These are phyloP conservation scores for Dermolepida albohirtum DNA, from an alignment of 2,888 invertebrate species.

Conservation along the genomic window DNA sequence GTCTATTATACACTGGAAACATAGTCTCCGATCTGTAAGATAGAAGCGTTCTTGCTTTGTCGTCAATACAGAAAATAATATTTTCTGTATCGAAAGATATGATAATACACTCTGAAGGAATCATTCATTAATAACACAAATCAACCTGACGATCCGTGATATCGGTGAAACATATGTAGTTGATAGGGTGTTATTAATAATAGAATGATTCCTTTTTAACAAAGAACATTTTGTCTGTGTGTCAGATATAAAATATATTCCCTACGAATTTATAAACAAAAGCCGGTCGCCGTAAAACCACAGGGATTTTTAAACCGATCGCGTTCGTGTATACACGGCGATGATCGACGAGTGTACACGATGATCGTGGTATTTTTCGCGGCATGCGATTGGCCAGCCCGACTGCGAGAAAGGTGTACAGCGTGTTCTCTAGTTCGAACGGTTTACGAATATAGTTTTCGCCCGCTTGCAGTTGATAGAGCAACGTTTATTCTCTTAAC, in stretches of 20 bases:
- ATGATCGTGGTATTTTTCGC: conserved; percentile 31
- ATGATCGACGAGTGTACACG: background rate
- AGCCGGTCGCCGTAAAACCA: conserved; percentile 31
- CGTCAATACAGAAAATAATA: too few relatives aligned
- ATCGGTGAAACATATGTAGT: too few relatives aligned
- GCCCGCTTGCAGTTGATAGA: conserved; percentile 19
- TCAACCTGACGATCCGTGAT: too few relatives aligned
- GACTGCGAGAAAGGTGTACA: conserved; percentile 48
- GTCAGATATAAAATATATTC: conserved; percentile 27
- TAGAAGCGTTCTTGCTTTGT: too few relatives aligned
- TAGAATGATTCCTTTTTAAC: too few relatives aligned
- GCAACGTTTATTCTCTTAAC: background rate
- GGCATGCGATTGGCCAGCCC: conserved; percentile 45
- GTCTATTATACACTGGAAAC: too few relatives aligned
- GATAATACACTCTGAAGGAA: too few relatives aligned
- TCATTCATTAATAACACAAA: too few relatives aligned
- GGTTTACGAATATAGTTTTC: conserved; percentile 46
- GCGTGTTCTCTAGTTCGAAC: conserved; percentile 46
- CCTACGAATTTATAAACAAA: conserved; percentile 30
- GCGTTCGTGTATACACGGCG: conserved; percentile 1
- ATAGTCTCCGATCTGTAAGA: too few relatives aligned
- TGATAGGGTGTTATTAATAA: too few relatives aligned
- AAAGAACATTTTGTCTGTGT: conserved; percentile 17
- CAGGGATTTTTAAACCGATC: conserved; percentile 27
- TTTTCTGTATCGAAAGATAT: too few relatives aligned